These are phyloP conservation scores for Luperina testacea DNA, from an alignment of 2,888 invertebrate genomes.

Conservation along the genomic window DNA sequence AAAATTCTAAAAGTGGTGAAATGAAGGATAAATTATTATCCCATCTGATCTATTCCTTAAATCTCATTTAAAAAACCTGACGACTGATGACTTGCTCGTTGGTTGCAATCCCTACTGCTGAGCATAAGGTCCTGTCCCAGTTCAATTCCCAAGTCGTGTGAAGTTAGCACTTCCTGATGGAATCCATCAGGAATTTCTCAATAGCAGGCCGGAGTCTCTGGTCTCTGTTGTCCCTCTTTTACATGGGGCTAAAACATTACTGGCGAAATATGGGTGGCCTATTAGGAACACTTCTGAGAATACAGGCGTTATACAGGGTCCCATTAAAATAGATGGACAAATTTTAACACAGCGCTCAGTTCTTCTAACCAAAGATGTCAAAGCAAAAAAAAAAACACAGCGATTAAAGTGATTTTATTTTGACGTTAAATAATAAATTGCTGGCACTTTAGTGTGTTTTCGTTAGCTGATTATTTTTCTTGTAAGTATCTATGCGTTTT, in stretches of 20 bases:
- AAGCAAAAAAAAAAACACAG: too few species aligned
- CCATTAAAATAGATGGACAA: too few species aligned
- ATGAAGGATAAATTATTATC: background rate
- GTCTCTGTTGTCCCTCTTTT: background rate
- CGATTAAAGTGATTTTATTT: too few species aligned
- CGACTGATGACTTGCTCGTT: background rate
- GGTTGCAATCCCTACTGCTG: background rate
- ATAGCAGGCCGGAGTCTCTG: background rate
- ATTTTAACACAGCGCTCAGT: too few species aligned
- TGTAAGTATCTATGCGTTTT: too few species aligned
- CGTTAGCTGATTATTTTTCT: too few species aligned
- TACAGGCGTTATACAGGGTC: background rate
- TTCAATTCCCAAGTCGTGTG: background rate
- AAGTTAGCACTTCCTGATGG: background rate
- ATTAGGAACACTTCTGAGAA: background rate
- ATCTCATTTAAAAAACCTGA: too few species aligned
- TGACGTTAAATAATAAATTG: too few species aligned
- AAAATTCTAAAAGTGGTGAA: background rate
- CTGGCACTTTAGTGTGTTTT: too few species aligned
- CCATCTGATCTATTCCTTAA: background rate
- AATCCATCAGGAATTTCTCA: background rate
- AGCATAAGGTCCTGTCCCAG: accelerated
- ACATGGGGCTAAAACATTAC: background rate
- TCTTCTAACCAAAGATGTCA: too few species aligned
- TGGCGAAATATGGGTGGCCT: background rate